These are phyloP conservation scores for Chamaedrilus cognettii DNA, from an alignment of 2,888 invertebrate species.

Conservation along the genomic window DNA sequence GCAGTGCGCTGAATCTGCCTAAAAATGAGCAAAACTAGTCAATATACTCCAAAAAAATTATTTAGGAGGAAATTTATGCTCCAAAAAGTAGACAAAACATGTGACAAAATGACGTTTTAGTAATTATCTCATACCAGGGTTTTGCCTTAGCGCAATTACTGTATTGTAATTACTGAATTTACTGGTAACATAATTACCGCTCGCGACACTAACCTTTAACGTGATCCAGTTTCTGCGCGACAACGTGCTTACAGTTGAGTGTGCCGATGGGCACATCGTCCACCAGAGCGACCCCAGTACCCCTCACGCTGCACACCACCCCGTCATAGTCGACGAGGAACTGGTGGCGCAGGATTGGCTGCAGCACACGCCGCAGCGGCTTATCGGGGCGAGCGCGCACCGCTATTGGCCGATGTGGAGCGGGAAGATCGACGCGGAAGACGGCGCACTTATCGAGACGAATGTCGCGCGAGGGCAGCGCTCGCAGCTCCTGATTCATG, in stretches of 20 bases:
- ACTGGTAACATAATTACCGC: no score
- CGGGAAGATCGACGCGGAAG: conserved; percentile 79
- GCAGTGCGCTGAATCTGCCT: no score
- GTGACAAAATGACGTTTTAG: no score
- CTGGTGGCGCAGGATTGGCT: conserved; percentile 5
- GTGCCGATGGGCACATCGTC: not conserved
- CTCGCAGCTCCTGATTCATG: conserved; percentile 70
- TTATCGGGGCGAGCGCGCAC: not conserved
- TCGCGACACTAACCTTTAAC: conserved; percentile 11
- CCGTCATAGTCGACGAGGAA: not conserved
- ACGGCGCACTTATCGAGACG: conserved; percentile 82
- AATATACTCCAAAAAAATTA: no score
- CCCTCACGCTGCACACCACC: conserved; percentile 9
- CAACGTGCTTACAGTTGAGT: conserved; percentile 10
- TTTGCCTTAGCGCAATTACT: no score
- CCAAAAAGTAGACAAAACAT: no score
- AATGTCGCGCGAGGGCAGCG: conserved; percentile 81
- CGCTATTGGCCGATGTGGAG: conserved; percentile 8
- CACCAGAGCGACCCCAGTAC: conserved; percentile 11
- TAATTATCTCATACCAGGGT: no score
- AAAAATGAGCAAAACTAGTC: no score
- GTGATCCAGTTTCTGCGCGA: conserved; percentile 9
- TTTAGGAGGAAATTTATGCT: no score
- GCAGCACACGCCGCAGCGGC: not conserved
- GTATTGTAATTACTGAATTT: no score